These are phyloP conservation scores for Rattus norvegicus DNA, from an alignment of 2,113 vertebrate species.

Conservation along the genomic window DNA sequence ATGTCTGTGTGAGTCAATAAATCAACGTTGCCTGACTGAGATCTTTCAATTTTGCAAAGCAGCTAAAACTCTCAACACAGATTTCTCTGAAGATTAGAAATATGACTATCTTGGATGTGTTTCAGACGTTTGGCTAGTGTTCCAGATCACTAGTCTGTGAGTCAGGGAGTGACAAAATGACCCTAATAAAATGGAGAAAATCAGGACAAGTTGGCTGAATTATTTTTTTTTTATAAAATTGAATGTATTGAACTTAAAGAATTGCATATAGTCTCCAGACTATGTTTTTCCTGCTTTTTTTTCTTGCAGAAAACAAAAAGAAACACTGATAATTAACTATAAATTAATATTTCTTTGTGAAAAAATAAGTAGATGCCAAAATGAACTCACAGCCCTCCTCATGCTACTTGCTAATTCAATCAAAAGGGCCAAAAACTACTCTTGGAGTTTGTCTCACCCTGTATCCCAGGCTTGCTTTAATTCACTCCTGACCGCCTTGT, in stretches of 20 bases:
- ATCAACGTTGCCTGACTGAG: not conserved
- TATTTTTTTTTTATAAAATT: not conserved
- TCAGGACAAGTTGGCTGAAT: not conserved
- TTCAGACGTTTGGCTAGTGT: constrained; percentile 1
- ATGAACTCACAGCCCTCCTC: constrained; percentile 10
- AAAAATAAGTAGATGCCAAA: not conserved
- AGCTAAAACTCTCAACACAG: not conserved
- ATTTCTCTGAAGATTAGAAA: constrained; percentile 44
- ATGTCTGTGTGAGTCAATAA: not conserved
- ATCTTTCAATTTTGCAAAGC: not conserved
- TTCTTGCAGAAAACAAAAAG: not conserved
- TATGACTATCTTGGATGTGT: not conserved
- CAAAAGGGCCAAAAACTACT: not conserved
- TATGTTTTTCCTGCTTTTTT: not conserved
- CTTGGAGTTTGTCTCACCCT: not conserved
- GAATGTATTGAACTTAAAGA: constrained; percentile 17
- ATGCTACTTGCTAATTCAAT: not conserved
- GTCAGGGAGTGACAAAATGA: not conserved
- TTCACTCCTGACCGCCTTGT: not conserved
- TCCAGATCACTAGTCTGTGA: constrained; percentile 13
- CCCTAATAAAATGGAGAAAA: constrained; percentile 10
- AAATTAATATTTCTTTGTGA: not conserved
- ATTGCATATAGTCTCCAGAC: not conserved
- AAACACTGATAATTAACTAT: not conserved
- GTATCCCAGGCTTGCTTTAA: not conserved